Evolutionary conservation across 2,888 invertebrate species (phyloP), one percentile per base, ranked within the genome.

Genomic region (Lissonota sp.): DNA sequence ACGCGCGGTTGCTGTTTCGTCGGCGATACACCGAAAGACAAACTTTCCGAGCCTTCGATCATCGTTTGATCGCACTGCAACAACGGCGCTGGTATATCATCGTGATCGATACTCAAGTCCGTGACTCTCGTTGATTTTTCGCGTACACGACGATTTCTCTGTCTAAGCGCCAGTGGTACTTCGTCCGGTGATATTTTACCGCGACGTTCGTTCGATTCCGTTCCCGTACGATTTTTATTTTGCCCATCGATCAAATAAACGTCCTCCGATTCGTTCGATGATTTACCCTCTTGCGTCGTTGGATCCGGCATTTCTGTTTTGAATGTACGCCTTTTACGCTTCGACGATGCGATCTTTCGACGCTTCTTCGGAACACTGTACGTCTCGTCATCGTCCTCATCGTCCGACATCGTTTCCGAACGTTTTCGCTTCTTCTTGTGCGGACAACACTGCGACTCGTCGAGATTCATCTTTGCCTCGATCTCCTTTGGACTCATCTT

Each of bases 371-470:
- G 71, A n/a, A 67, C 6, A 4, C 51, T 64, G 40, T 87, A 89
- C 53, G 16, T 53, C 53, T 53, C 53, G 14, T 53, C 53, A 16
- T 53, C 14, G 14, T 53, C 53, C 53, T 90, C 90, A 0, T 90
- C 90, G 72, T 88, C 87, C 0, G 90, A 88, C 4, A 84, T 83
- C 0, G 86, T 86, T 77, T 86, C 84, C 39, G 86, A 85, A 60
- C 90, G 89, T 71, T 87, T 91, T 0, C 91, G 88, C 58, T 90
- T 91, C 0, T 87, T 86, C 12, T 86, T 90, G 4, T 90, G 88
- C 2, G 87, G 85, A 83, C 92, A 92, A 79, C 92, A 92, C 1
- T 86, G 86, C 4, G 90, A 83, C 53, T 92, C 92, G 16, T 92
- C 92, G 2, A 89, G 75, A 71, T 88, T 87, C 90, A 92, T 90